phyloP scores from a whole-genome alignment of 2,113 vertebrate genomes.

The Syrmaticus mikado region DNA sequence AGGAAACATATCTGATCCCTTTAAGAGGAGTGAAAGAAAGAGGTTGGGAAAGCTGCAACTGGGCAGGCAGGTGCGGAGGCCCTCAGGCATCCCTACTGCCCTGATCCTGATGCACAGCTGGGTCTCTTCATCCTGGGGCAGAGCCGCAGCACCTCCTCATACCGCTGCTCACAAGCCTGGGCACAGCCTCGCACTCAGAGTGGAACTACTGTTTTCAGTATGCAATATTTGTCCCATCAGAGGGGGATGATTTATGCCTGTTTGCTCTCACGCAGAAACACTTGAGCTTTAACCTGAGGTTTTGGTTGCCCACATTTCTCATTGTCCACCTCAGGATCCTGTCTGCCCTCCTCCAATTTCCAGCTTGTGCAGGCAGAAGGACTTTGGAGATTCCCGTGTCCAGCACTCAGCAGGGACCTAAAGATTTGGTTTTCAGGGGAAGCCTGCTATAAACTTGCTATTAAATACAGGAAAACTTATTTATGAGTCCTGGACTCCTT shows the following conservation, averaged over 20 bases:
- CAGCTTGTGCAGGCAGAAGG: not conserved
- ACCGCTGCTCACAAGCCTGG: not conserved
- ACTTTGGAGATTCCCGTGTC: not conserved
- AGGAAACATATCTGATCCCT: not conserved
- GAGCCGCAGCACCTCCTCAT: not conserved
- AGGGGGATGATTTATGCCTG: not conserved
- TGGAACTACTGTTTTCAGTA: not conserved
- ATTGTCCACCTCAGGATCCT: not conserved
- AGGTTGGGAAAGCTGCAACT: not conserved
- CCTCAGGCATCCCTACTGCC: not conserved
- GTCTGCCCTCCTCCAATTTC: not conserved
- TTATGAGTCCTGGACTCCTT: not conserved
- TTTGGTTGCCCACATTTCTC: not conserved
- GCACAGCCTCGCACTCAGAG: not conserved
- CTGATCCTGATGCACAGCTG: not conserved
- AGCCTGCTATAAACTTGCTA: not conserved
- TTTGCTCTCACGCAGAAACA: not conserved
- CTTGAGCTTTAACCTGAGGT: not conserved
- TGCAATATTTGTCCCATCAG: not conserved
- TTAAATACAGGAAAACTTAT: not conserved
- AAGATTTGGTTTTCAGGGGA: not conserved
- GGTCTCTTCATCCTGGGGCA: rapidly evolving
- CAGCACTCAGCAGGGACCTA: rapidly evolving
- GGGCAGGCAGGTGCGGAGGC: not conserved
- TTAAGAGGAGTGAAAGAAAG: not conserved